phyloP scores from a whole-genome alignment of 2,888 invertebrate species.

The Machimus rusticus region DNA sequence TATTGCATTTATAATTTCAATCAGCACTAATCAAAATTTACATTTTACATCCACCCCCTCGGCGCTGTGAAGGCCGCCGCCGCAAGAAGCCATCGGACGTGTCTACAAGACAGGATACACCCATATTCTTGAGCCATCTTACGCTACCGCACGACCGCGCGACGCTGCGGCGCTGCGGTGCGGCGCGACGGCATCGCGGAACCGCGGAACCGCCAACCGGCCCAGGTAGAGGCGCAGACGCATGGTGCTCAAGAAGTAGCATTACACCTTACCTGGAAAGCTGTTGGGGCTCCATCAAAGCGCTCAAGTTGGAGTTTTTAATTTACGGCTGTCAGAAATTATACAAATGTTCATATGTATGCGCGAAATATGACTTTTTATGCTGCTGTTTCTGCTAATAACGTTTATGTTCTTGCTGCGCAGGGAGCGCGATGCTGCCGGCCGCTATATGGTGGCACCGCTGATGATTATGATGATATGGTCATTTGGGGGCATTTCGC shows the following conservation, averaged over 20 bases:
- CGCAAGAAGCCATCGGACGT: conserved; percentile 40
- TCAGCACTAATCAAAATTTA: conserved; percentile 46
- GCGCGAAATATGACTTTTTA: conserved; percentile 46
- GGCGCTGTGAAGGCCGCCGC: conserved; percentile 25
- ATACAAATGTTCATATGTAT: conserved; percentile 48
- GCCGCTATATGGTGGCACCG: background rate
- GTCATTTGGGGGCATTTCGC: conserved; percentile 4
- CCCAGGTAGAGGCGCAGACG: conserved; percentile 7
- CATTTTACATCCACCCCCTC: conserved; percentile 44
- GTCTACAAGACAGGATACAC: conserved; percentile 43
- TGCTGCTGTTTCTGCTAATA: conserved; percentile 43
- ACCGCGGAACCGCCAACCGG: background rate
- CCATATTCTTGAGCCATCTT: conserved; percentile 27
- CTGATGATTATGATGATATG: conserved; percentile 39
- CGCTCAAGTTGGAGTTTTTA: conserved; percentile 43
- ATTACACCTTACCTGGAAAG: conserved; percentile 27
- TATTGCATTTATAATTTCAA: conserved; percentile 43
- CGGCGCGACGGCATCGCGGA: background rate
- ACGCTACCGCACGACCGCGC: conserved; percentile 13
- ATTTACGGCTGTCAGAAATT: conserved; percentile 48
- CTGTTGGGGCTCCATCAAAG: conserved; percentile 39
- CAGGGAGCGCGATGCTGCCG: background rate
- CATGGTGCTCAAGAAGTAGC: conserved; percentile 26
- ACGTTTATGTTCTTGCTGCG: conserved; percentile 25
- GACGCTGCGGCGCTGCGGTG: background rate